Evolutionary conservation across 2,113 vertebrate genomes (phyloP).

Genomic region (Thalassarche chlororhynchos): DNA sequence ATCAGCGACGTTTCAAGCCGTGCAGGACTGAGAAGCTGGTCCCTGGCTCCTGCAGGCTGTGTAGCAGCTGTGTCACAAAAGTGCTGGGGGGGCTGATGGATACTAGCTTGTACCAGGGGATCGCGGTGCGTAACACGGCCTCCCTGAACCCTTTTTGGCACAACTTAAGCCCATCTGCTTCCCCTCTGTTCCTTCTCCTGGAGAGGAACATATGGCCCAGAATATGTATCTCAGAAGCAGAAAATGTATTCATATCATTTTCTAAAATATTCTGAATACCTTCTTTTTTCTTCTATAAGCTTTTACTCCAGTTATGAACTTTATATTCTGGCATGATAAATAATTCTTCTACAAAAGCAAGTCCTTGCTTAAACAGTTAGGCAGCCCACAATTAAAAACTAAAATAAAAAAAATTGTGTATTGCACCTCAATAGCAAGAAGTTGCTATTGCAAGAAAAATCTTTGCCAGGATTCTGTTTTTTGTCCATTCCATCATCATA

Average conservation of each 20-base stretch:
- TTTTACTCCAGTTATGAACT: neutral
- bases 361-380: neutral
- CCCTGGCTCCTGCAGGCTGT: neutral
- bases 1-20: rapidly evolving
- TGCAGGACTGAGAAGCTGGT: neutral
- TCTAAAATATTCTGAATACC: slow-evolving; percentile 3
- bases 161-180: slow-evolving; percentile 20
- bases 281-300: neutral
- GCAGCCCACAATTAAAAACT: neutral
- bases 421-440: neutral
- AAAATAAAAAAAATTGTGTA: neutral
- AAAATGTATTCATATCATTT: neutral
- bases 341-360: neutral
- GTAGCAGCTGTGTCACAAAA: neutral
- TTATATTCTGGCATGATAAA: neutral
- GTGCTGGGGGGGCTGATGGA: neutral
- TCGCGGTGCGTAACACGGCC: neutral
- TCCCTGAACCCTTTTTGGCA: slow-evolving; percentile 14
- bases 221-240: neutral
- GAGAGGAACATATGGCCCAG: slow-evolving; percentile 43
- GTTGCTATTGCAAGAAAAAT: neutral
- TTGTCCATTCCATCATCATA: neutral
- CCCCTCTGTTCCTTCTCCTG: slow-evolving; percentile 38
- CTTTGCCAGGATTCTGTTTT: neutral
- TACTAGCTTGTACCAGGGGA: slow-evolving; percentile 2